Conservation (phyloP, 2,113 vertebrate genomes). For the Corythoichthys haematopterus region DNA sequence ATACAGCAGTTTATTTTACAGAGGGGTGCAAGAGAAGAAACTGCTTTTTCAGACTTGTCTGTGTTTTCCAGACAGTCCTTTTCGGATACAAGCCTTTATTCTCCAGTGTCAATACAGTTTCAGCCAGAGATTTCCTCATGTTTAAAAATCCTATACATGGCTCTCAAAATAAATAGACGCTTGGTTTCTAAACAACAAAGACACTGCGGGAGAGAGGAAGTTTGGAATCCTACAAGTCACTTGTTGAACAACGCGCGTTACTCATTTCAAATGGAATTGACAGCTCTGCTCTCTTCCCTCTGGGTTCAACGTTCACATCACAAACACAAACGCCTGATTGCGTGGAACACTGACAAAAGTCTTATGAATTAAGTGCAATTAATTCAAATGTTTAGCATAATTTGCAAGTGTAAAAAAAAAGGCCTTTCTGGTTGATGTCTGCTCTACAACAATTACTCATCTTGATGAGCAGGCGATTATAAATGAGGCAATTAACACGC, state of each 20-base stretch:
- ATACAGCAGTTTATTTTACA: no score
- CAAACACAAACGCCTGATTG: slow-evolving; percentile 33
- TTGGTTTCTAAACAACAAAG: slow-evolving; percentile 5
- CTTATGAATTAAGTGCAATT: slow-evolving; percentile 65
- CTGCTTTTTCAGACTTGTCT: no score
- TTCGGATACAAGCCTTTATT: not conserved
- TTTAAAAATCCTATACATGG: not conserved
- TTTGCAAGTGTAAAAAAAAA: slow-evolving; percentile 58
- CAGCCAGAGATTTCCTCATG: not conserved
- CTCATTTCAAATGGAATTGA: slow-evolving; percentile 33
- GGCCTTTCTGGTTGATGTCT: slow-evolving; percentile 56
- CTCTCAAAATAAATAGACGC: not conserved
- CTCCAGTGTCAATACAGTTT: not conserved
- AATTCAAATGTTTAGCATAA: slow-evolving; percentile 64
- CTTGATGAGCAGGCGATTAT: slow-evolving; percentile 67
- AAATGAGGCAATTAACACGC: slow-evolving; percentile 71
- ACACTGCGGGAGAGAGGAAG: slow-evolving; percentile 16
- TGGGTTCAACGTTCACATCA: slow-evolving; percentile 19
- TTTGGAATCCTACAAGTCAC: slow-evolving; percentile 26
- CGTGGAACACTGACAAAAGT: slow-evolving; percentile 27
- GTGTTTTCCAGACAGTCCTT: not conserved
- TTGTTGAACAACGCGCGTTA: slow-evolving; percentile 31
- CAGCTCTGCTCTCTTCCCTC: slow-evolving; percentile 29
- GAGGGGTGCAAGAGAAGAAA: no score
- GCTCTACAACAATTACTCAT: slow-evolving; percentile 65